phyloP scores from a whole-genome alignment of 2,888 invertebrate species.

The Spilosoma lubricipeda region DNA sequence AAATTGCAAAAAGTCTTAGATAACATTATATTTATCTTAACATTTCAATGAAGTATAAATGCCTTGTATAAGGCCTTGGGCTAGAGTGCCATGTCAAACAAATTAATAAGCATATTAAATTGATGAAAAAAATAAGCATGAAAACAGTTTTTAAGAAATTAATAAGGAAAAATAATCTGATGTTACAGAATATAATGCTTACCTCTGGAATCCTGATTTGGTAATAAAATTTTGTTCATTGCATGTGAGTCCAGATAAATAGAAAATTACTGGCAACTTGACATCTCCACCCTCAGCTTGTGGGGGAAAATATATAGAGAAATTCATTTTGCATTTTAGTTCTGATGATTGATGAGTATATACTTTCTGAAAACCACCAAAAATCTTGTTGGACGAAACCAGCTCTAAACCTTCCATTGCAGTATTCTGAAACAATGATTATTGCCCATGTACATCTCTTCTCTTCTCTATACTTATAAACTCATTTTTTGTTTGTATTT shows the following conservation, averaged over 20 bases:
- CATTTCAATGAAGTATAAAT: too few species aligned
- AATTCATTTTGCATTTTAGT: constrained; percentile 96
- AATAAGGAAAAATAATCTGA: background rate
- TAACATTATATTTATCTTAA: too few species aligned
- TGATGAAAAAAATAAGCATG: background rate
- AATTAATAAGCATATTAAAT: too few species aligned
- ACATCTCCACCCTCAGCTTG: constrained; percentile 87
- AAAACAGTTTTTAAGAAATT: background rate
- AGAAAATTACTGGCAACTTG: constrained; percentile 94
- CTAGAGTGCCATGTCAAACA: too few species aligned
- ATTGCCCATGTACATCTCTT: background rate
- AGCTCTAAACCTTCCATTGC: constrained; percentile 85
- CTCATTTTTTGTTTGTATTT: background rate
- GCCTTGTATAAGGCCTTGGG: too few species aligned
- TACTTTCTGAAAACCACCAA: constrained; percentile 95
- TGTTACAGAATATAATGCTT: constrained; percentile 20
- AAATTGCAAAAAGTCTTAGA: too few species aligned
- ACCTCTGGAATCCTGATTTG: constrained; percentile 97
- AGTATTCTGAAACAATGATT: constrained; percentile 46
- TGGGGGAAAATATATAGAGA: constrained; percentile 96
- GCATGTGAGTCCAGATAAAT: constrained; percentile 96
- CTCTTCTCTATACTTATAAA: background rate
- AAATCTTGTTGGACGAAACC: constrained; percentile 90
- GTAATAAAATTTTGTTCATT: constrained; percentile 98
- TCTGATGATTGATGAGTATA: constrained; percentile 92